Base-by-base conservation (phyloP, 2,797 vertebrate species). In the Sebastolobus alascanus region DNA sequence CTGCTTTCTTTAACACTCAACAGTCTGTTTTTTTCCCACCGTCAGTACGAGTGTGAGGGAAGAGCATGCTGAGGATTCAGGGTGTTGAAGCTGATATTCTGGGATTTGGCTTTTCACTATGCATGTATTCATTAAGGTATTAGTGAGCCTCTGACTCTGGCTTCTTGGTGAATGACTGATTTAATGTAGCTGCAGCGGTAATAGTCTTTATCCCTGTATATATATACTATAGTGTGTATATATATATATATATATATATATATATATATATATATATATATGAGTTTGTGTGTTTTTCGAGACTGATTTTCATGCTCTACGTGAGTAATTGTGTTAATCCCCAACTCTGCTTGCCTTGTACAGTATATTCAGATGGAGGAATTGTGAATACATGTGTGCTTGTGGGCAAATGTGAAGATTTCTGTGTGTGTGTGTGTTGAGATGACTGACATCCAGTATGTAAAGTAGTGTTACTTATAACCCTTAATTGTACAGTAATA, bases 71-170 rank as follows among this genome's bases (percentile, higher is more conserved):
- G 58, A 84, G 73, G 67, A 79, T 72, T 78, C 59, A 56, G 31
- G 33, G 37, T 80, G 58, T 73, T 82, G 43, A 68, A 61, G 77
- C 73, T 83, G 73, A 87, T 86, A 88, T 75, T 77, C 40, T 79
- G 68, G 76, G 85, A 84, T 91, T 83, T 89, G 60, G 13, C 56
- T 86, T 87, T 91, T 87, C 79, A 50, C 60, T 81, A 75, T 80
- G 81, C 70, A 89, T 92, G 86, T 93, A 92, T 93, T 93, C 89
- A 94, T 92, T 90, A 84, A 87, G 59, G 82, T 80, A 85, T 92
- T 87, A 87, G 73, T 79, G 68, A 75, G 68, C 52, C 71, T 84
- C 66, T 83, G 87, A 83, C 46, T 50, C 77, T 71, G 70, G 60
- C 46, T 75, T 75, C 46, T 75, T 75, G 54, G 72, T 71, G 58